Evolutionary conservation across 2,888 invertebrate genomes (phyloP).

Genomic region (Nephrocerus scutellatus): DNA sequence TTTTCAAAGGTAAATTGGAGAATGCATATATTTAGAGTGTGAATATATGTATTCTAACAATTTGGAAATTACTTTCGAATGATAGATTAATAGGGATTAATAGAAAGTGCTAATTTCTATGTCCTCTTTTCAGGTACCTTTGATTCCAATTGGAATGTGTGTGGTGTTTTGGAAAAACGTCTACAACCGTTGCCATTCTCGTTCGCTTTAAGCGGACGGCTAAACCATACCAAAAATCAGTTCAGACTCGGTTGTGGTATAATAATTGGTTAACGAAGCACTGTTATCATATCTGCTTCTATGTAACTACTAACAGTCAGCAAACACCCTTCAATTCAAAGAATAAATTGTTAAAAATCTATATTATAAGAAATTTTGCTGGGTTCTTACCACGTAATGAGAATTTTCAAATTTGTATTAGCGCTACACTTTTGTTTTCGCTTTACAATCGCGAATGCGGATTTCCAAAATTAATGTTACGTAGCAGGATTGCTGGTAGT

Average conservation of each 20-base stretch:
- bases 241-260: slow-evolving; percentile 92
- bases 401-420: no score
- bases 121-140: slow-evolving; percentile 63
- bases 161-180: slow-evolving; percentile 90
- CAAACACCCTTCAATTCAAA: background rate
- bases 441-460: no score
- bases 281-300: background rate
- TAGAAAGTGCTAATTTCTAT: slow-evolving; percentile 27
- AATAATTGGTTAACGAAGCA: slow-evolving; percentile 69
- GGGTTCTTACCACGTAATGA: no score
- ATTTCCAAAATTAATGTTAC: no score
- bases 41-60: no score
- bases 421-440: no score
- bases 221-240: slow-evolving; percentile 88
- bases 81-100: no score
- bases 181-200: slow-evolving; percentile 89
- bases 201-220: slow-evolving; percentile 82
- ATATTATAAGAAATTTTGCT: no score
- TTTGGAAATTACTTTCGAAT: background rate
- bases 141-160: slow-evolving; percentile 89
- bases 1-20: slow-evolving; percentile 71
- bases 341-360: no score
- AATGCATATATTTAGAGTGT: background rate
- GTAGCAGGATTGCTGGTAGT: no score
- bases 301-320: background rate